Base-by-base conservation (phyloP, 2,888 invertebrate genomes). In the Athalia cordata region DNA sequence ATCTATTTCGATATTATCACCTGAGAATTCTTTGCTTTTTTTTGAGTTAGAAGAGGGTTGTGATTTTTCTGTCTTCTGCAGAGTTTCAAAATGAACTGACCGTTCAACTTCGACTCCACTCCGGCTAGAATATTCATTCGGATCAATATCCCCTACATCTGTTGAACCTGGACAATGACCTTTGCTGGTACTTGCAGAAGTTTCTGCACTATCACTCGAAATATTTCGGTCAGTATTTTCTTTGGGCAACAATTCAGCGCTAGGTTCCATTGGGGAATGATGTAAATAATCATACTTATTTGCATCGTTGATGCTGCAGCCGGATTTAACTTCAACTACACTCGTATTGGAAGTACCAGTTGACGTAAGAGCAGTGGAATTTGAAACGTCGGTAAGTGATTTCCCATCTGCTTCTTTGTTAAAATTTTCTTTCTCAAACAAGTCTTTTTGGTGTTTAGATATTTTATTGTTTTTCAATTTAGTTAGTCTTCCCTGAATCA, bases 391-490 rank as follows among this genome's bases (percentile, higher is more conserved):
- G 9, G 59, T 45, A 5, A 59, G 47, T 8, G 59, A 72, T 15
- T 4, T 45, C 6, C 9, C 9, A 11, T 72, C 72, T 5, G 9
- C 47, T 59, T 72, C 47, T 59, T 59, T 72, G 13, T 72, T 13
- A 43, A 72, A 45, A 15, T 47, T 59, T 59, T 72, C 72, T 59
- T 57, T 57, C 9, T 72, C 72, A 6, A 59, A 59, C 52, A 15
- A 45, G 47, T 72, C 72, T 8, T 47, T 59, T 72, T 72, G 72
- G 8, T 72, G 43, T 47, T 72, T 59, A 45, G 72, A 11, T 59
- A 72, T 72, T 52, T 59, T 13, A n/a, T 47, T 59, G 13, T 59
- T 57, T n/a, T 57, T 72, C 47, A 72, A 72, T 72, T 59, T 72
- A 4, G 45, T 59, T 7, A 72, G 59, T 59, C 72, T 72, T 45